Evolutionary conservation across 1,140 invertebrate genomes (phyloP), one percentile per base, ranked within the genome.

Genomic region (Eciton burchellii): DNA sequence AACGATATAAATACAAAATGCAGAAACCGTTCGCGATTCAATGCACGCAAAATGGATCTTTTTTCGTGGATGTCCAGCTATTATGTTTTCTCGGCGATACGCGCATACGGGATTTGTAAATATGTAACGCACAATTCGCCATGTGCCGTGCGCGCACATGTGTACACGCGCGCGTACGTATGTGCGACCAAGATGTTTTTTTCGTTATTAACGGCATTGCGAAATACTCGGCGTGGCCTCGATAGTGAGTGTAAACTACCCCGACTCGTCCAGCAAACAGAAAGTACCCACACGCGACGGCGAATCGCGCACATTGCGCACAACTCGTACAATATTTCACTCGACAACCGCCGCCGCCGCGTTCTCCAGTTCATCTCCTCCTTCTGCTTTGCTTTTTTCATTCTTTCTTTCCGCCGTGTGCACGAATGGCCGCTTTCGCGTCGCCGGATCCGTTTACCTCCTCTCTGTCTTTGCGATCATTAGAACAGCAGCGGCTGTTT

Each of bases 141-240:
- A 35, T n/a, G 35, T 56, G 47, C 70, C 43, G 24, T n/a, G 81
- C 29, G 77, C 59, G 19, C 19, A 19, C 29, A 35, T 41, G n/a
- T n/a, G n/a, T n/a, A n/a, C n/a, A n/a, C n/a, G n/a, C n/a, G n/a
- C n/a, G n/a, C n/a, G n/a, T n/a, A n/a, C n/a, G n/a, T n/a, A n/a
- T n/a, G n/a, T n/a, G n/a, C n/a, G 66, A 16, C 14, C 73, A 65
- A 87, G 14, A 63, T 74, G 68, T 74, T 87, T 81, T 86, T 71
- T 81, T 60, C 74, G 85, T 86, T 87, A 87, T 87, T 87, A 84
- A 87, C 74, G 24, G 63, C 82, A 52, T 84, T 26, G 70, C 62
- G 21, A 87, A 87, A 76, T 84, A 66, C 57, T 59, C 62, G n/a
- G 29, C 57, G 21, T 29, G 54, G n/a, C 24, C 52, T 84, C 82